Percentiles rank a stretch among this genome's conserved stretches.
These are phyloP conservation scores for Epinotia ramella DNA, from an alignment of 2,888 invertebrate species.

Conservation along the genomic window DNA sequence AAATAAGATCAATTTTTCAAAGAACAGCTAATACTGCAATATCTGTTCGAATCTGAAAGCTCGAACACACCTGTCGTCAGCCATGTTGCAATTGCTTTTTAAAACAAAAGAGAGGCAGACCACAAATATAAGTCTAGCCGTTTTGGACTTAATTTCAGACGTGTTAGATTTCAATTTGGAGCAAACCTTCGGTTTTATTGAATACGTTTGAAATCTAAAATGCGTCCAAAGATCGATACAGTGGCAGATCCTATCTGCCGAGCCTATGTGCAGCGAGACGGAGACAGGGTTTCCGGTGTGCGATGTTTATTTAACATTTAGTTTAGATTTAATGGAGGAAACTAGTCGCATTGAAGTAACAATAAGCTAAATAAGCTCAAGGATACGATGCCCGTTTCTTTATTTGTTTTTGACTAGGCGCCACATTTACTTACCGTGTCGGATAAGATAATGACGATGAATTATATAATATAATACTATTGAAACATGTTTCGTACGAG, in stretches of 20 bases:
- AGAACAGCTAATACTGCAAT: slow-evolving; percentile 12
- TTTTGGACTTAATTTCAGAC: not conserved
- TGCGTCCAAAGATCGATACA: not conserved
- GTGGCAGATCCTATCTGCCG: slow-evolving; percentile 25
- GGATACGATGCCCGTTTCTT: slow-evolving; percentile 6
- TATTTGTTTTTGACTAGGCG: not conserved
- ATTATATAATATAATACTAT: no score
- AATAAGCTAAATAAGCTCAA: slow-evolving; percentile 9
- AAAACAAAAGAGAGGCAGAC: slow-evolving; percentile 22
- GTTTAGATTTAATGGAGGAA: slow-evolving; percentile 17
- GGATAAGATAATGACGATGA: not conserved
- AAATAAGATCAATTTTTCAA: not conserved
- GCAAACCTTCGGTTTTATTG: not conserved
- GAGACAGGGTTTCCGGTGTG: slow-evolving; percentile 25
- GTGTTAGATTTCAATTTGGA: not conserved
- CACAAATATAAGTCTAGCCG: not conserved
- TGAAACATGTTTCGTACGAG: no score
- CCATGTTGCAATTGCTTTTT: slow-evolving; percentile 16
- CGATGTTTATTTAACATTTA: slow-evolving; percentile 6
- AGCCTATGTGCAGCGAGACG: slow-evolving; percentile 6
- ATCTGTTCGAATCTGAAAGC: slow-evolving; percentile 31
- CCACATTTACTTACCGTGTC: not conserved
- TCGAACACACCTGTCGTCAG: slow-evolving; percentile 8
- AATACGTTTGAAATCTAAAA: slow-evolving; percentile 3
- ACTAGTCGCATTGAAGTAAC: slow-evolving; percentile 8